Evolutionary conservation across 2,113 vertebrate species (phyloP).

Genomic region (Verasper variegatus): DNA sequence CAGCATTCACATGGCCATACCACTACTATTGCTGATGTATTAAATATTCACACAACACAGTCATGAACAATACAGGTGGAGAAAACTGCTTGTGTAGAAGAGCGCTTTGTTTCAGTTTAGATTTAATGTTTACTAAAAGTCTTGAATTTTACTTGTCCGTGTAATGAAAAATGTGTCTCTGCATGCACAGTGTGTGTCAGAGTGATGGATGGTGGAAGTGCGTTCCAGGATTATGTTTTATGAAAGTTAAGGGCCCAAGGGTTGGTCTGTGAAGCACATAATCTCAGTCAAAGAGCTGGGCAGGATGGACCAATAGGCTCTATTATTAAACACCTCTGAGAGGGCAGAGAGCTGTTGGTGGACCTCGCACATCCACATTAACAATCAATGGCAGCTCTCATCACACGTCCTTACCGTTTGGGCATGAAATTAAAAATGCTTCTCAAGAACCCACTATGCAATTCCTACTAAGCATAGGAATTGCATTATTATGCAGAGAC

Average conservation of each 20-base stretch:
- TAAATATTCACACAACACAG: slow-evolving; percentile 14
- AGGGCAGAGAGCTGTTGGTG: slow-evolving; percentile 57
- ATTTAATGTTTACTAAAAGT: slow-evolving; percentile 57
- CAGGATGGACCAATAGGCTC: slow-evolving; percentile 76
- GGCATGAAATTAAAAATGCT: slow-evolving; percentile 71
- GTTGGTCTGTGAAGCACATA: slow-evolving; percentile 78
- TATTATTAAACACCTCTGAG: slow-evolving; percentile 84
- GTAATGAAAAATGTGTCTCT: slow-evolving; percentile 37
- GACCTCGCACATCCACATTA: slow-evolving; percentile 63
- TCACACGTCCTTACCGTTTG: slow-evolving; percentile 71
- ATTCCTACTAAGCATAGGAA: slow-evolving; percentile 27
- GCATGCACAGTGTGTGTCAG: slow-evolving; percentile 54
- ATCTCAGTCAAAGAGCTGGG: slow-evolving; percentile 68
- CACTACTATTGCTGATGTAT: neutral
- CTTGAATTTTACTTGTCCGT: slow-evolving; percentile 63
- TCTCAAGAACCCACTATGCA: slow-evolving; percentile 52
- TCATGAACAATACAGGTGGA: slow-evolving; percentile 55
- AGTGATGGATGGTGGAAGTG: slow-evolving; percentile 75
- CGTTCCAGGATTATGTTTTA: slow-evolving; percentile 81
- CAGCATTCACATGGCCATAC: slow-evolving; percentile 2
- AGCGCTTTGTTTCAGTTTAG: slow-evolving; percentile 6
- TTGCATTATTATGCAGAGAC: slow-evolving; percentile 29
- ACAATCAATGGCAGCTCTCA: slow-evolving; percentile 57
- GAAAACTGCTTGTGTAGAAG: slow-evolving; percentile 25
- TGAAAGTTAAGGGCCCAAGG: slow-evolving; percentile 77